These are phyloP conservation scores for Syngnathus rostellatus DNA, from an alignment of 2,797 vertebrate species.

Conservation along the genomic window DNA sequence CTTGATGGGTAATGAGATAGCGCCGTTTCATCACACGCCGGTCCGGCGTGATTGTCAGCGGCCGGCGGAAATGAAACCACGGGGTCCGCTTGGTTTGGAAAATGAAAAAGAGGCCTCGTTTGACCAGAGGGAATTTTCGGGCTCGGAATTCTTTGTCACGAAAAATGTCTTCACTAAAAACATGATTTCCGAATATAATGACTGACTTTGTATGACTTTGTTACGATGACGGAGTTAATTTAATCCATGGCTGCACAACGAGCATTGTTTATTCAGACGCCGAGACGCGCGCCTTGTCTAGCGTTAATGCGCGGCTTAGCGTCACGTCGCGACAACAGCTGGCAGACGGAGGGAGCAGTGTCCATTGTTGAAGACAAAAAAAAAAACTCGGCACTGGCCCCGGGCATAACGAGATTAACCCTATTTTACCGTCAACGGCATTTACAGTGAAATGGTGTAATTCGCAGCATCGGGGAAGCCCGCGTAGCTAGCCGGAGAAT, in stretches of 20 bases:
- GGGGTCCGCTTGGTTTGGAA: conserved; percentile 31
- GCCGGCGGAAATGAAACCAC: conserved; percentile 35
- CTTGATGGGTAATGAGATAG: conserved; percentile 4
- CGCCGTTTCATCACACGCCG: neutral
- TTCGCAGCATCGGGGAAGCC: conserved; percentile 26
- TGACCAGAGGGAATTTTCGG: conserved; percentile 31
- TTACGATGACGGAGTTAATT: conserved; percentile 23
- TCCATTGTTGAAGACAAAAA: conserved; percentile 34
- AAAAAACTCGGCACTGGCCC: conserved; percentile 48
- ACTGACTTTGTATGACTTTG: conserved; percentile 51
- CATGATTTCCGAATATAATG: conserved; percentile 11
- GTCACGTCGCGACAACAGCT: conserved; percentile 49
- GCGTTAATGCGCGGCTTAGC: conserved; percentile 31
- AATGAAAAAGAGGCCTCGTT: conserved; percentile 33
- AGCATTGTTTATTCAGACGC: conserved; percentile 31
- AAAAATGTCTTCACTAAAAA: neutral
- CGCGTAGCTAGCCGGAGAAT: neutral
- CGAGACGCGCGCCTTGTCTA: conserved; percentile 12
- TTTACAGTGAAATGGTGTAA: conserved; percentile 40
- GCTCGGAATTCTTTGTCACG: conserved; percentile 7
- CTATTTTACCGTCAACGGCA: conserved; percentile 36
- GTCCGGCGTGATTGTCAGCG: conserved; percentile 8
- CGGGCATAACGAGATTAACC: conserved; percentile 57
- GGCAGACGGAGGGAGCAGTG: conserved; percentile 42
- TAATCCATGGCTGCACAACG: conserved; percentile 28